Conservation (phyloP, 2,113 vertebrate genomes). For the Ochotona princeps region DNA sequence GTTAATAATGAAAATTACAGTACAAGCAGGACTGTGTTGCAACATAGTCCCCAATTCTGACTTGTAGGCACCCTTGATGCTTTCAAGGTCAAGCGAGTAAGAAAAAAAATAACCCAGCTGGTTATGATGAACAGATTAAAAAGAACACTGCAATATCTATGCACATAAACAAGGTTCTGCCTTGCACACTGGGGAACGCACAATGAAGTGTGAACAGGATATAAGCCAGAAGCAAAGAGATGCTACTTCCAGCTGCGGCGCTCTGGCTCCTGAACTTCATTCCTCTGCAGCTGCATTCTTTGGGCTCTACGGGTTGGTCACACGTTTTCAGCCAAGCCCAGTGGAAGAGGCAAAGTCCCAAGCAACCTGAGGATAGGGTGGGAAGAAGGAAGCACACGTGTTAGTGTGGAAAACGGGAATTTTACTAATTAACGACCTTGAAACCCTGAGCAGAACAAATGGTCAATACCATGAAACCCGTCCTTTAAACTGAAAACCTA, state of each 20-base stretch:
- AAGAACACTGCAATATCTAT: not conserved
- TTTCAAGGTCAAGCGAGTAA: conserved; percentile 20
- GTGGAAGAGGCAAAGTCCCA: not conserved
- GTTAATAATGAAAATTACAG: not conserved
- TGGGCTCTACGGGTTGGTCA: not conserved
- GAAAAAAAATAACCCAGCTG: conserved; percentile 2
- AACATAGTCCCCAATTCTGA: not conserved
- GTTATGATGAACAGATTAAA: not conserved
- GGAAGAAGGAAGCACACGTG: not conserved
- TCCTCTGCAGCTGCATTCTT: not conserved
- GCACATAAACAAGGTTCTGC: not conserved
- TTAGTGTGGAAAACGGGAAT: not conserved
- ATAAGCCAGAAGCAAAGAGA: not conserved
- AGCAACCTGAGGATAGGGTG: not conserved
- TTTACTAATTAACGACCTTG: not conserved
- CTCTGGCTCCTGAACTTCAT: not conserved
- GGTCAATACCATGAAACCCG: no score
- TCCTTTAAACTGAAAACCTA: no score
- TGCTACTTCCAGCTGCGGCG: not conserved
- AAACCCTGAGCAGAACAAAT: no score
- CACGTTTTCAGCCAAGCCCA: not conserved
- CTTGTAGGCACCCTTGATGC: not conserved
- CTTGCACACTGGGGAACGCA: not conserved
- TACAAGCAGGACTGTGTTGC: not conserved
- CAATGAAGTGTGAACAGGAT: no score